Evolutionary conservation across 2,797 vertebrate genomes (phyloP), one percentile per base, ranked within the genome.

Genomic region (Bradypus variegatus): DNA sequence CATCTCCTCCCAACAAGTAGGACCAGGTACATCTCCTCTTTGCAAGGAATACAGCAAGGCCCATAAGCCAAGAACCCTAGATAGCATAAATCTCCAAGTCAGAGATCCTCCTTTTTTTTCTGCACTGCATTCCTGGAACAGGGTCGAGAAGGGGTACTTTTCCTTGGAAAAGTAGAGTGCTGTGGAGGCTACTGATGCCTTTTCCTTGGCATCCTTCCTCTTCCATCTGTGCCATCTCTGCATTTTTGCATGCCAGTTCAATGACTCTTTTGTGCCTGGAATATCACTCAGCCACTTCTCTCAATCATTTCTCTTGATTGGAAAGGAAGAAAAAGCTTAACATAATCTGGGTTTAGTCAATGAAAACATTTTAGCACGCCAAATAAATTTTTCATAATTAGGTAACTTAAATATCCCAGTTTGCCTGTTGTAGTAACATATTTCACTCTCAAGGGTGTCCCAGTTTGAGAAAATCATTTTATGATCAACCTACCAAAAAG

Each of bases 321-420:
- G 79, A 91, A 94, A 92, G 73, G 33, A 93, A 82, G 15, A 76
- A 62, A 92, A 85, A 67, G 21, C 64, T 93, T 85, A 91, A 82
- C 45, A 45, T 93, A 87, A 93, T 93, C 78, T 88, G 60, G 65
- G 19, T 58, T 83, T 88, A 77, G 78, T 85, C 88, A 89, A 93
- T 67, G 90, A 94, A 96, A 94, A 82, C 69, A 91, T 76, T 95
- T 92, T 86, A 93, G 58, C 41, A 83, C 8, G 77, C 50, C 65
- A 94, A 94, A 95, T 94, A 92, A 94, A 92, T 94, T 60, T 76
- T 29, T 31, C 19, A 0, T 21, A 89, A 41, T 65, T 72, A 31
- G 27, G 29, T 77, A 23, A 12, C 29, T 78, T 89, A 13, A 36
- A 50, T 77, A 29, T 48, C 8, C 16, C 27, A 27, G 21, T 82